Conservation (phyloP, 2,113 vertebrate genomes). For the Anolis sagrei region DNA sequence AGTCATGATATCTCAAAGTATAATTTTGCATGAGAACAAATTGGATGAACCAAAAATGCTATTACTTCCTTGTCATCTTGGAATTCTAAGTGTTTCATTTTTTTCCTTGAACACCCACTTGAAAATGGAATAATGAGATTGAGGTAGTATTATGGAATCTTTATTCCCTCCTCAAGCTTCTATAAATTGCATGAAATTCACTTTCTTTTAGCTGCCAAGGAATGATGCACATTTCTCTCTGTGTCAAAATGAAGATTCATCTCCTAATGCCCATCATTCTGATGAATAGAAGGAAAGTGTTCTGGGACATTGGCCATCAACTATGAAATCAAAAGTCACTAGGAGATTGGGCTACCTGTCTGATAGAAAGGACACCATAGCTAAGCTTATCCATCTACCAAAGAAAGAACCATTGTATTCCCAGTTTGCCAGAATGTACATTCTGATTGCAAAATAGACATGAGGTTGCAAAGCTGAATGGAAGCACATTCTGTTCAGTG, state of each 20-base stretch:
- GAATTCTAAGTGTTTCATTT: slow-evolving; percentile 28
- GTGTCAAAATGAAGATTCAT: background rate
- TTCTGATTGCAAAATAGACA: no score
- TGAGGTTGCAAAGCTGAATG: no score
- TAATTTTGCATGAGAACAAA: slow-evolving; percentile 14
- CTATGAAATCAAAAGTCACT: no score
- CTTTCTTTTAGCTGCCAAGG: slow-evolving; percentile 16
- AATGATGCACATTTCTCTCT: background rate
- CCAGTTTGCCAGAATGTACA: no score
- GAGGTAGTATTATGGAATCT: background rate
- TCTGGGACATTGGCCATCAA: background rate
- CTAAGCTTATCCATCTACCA: background rate
- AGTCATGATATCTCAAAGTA: background rate
- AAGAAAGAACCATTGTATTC: background rate
- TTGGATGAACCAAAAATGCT: slow-evolving; percentile 10
- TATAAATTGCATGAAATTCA: background rate
- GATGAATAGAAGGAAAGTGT: background rate
- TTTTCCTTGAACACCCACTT: background rate
- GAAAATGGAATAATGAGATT: background rate
- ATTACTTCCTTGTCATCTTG: slow-evolving; percentile 1
- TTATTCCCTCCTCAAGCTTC: slow-evolving; percentile 14
- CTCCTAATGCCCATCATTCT: background rate
- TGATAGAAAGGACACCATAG: background rate
- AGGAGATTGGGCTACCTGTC: background rate
- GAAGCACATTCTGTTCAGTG: no score